Percentiles rank a stretch among this genome's conserved stretches.
Evolutionary conservation across 2,797 vertebrate species (phyloP).

Genomic region (Antennarius maculatus): DNA sequence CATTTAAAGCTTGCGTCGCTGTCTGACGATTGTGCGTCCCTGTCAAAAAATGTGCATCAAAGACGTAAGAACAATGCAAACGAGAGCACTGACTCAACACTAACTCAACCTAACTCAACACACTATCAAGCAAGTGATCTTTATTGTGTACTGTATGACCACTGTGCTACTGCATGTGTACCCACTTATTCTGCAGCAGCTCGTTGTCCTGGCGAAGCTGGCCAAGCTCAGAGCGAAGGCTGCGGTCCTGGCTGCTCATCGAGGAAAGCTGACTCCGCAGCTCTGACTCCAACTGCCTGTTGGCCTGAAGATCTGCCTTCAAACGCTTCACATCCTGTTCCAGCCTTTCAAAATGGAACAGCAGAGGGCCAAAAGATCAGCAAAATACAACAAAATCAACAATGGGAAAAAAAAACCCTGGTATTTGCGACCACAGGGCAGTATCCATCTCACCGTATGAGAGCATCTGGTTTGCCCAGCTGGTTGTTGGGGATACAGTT

Average conservation of each 20-base stretch:
- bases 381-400: too few species aligned
- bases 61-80: too few species aligned
- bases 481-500: constrained; percentile 99
- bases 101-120: not conserved
- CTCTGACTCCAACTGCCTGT: constrained; percentile 95
- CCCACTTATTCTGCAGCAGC: constrained; percentile 97
- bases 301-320: constrained; percentile 96
- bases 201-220: constrained; percentile 97
- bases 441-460: constrained; percentile 87
- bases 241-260: constrained; percentile 90
- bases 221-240: constrained; percentile 90
- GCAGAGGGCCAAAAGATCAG: not conserved
- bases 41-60: too few species aligned
- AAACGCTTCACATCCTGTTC: constrained; percentile 98
- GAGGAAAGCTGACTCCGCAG: constrained; percentile 94
- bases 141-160: not conserved
- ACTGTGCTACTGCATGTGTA: constrained; percentile 7
- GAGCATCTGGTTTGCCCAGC: constrained; percentile 93
- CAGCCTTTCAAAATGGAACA: constrained; percentile 78
- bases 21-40: too few species aligned
- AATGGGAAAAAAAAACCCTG: not conserved
- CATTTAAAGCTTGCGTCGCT: too few species aligned
- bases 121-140: not conserved
- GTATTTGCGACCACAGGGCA: not conserved
- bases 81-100: too few species aligned